Evolutionary conservation across 2,113 vertebrate species (phyloP), one percentile per base, ranked within the genome.

Genomic region (Rhinolophus sinicus): DNA sequence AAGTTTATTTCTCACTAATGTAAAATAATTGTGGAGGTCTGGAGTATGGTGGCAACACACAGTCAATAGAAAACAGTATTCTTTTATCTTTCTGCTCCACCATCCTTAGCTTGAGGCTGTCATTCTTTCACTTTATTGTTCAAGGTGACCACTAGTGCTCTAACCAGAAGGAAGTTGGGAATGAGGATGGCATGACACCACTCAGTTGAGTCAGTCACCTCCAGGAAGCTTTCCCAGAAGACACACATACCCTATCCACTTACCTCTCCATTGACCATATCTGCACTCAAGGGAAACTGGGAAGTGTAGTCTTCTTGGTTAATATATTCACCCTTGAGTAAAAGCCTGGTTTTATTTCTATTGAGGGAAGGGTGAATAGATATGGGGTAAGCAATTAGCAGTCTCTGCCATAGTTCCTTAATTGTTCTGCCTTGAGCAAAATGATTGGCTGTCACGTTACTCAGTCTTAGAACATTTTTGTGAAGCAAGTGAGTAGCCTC

Each of bases 211-310:
- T 44, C 73, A 38, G 83, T 88, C 18, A 6, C 67, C 38, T 22
- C 28, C 52, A n/a, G 62, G n/a, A 67, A 96, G 73, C 35, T 40
- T 96, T 88, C 26, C 44, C n/a, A 75, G 80, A 60, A 65, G 52
- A 60, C 33, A 54, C 33, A 62, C 38, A 24, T 8, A 47, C 24
- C 4, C 24, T 44, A 1, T 54, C 40, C 40, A 12, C 8, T 18
- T 18, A 33, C 12, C 26, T 65, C n/a, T 62, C 69, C 69, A 26
- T 28, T 62, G 47, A 44, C 84, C 14, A 0, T 60, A 35, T 56
- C 26, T 77, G 38, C 8, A 8, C 58, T 78, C 64, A 47, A 35
- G 28, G 44, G 54, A 76, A 44, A 56, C n/a, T 6, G 6, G 65
- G 40, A 54, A 50, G 38, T 26, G 15, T 30, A 24, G 18, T 44